Conservation (phyloP, 2,113 vertebrate genomes). For the Rhinolophus ferrumequinum region DNA sequence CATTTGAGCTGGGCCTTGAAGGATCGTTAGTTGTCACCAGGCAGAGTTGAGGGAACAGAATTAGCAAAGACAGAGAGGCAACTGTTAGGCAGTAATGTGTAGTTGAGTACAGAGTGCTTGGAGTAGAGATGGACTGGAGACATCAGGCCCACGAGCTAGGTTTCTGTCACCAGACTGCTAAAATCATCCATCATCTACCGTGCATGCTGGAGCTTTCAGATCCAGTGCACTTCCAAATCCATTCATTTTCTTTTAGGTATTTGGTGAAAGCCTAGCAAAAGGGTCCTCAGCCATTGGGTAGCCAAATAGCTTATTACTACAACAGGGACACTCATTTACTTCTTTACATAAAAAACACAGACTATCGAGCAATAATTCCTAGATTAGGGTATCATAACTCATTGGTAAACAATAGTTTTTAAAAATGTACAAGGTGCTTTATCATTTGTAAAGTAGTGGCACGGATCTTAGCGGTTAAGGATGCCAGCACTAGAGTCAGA, state of each 20-base stretch:
- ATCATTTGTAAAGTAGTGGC: background rate
- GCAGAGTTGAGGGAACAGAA: background rate
- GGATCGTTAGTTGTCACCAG: background rate
- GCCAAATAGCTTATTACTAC: background rate
- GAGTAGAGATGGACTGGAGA: background rate
- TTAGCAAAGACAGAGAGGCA: background rate
- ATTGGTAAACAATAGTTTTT: background rate
- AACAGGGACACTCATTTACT: background rate
- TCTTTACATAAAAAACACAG: background rate
- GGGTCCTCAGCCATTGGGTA: background rate
- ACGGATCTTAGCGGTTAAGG: background rate
- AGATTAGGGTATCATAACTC: background rate
- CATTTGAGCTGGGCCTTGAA: conserved; percentile 7
- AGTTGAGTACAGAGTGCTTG: background rate
- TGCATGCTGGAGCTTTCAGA: background rate
- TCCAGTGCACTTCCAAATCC: background rate
- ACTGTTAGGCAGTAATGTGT: background rate
- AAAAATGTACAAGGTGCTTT: background rate
- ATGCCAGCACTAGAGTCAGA: background rate
- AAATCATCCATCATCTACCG: background rate
- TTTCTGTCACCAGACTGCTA: background rate
- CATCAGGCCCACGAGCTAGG: background rate
- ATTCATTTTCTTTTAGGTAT: background rate
- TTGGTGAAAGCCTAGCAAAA: background rate
- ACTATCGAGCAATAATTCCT: background rate